phyloP scores from a whole-genome alignment of 2,888 invertebrate genomes.

The Leptopilina syphax region DNA sequence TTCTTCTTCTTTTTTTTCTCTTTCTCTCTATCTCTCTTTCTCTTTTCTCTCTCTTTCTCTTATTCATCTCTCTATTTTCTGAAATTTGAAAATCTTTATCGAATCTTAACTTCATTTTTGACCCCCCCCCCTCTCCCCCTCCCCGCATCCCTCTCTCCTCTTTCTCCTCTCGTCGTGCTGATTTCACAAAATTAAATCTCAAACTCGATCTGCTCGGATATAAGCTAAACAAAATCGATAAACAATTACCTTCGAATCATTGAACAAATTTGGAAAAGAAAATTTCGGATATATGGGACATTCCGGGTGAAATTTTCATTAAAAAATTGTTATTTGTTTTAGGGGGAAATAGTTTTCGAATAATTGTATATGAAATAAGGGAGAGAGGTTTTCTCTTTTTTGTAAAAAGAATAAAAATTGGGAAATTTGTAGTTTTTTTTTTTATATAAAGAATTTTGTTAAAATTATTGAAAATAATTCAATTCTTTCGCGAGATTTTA shows the following conservation, averaged over 20 bases:
- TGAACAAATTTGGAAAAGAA: neutral
- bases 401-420: too few relatives aligned
- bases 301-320: too few relatives aligned
- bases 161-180: neutral
- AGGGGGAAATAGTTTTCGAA: too few relatives aligned
- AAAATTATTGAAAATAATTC: too few relatives aligned
- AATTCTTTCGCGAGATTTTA: too few relatives aligned
- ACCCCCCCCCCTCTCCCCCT: neutral
- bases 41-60: slow-evolving; percentile 13
- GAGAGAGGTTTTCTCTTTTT: too few relatives aligned
- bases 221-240: slow-evolving; percentile 23
- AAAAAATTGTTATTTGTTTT: too few relatives aligned
- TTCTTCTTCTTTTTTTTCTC: slow-evolving; percentile 9
- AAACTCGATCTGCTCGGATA: slow-evolving; percentile 25
- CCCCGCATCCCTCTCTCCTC: too few relatives aligned
- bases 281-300: neutral
- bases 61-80: slow-evolving; percentile 10
- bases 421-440: too few relatives aligned
- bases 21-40: neutral
- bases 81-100: slow-evolving; percentile 12
- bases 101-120: slow-evolving; percentile 8
- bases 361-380: too few relatives aligned
- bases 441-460: too few relatives aligned
- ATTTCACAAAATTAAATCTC: slow-evolving; percentile 34
- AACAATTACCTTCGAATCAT: slow-evolving; percentile 32